Evolutionary conservation across 2,797 vertebrate species (phyloP).

Genomic region (Myripristis jacobus): DNA sequence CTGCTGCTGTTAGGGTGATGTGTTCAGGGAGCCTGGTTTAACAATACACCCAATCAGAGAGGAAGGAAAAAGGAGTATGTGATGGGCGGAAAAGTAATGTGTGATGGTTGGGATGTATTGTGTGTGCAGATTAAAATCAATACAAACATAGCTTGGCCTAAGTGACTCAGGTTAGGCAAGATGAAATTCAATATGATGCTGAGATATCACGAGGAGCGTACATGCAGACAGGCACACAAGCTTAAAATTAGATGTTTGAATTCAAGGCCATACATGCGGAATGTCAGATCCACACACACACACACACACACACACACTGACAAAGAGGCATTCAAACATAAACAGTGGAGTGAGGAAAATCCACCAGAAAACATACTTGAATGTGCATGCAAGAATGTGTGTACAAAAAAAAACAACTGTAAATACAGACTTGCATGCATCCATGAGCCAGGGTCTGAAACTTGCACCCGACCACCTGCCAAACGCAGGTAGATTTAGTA

Average conservation of each 20-base stretch:
- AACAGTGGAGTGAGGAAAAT: background rate
- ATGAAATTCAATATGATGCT: slow-evolving; percentile 51
- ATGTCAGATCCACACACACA: background rate
- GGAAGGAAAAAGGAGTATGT: slow-evolving; percentile 2
- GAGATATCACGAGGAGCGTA: slow-evolving; percentile 32
- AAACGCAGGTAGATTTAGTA: no score
- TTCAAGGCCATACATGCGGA: background rate
- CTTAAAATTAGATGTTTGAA: slow-evolving; percentile 17
- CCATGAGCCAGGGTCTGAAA: no score
- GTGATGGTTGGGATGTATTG: slow-evolving; percentile 25
- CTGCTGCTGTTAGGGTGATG: slow-evolving; percentile 56
- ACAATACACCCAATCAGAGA: slow-evolving; percentile 47
- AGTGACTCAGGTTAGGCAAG: slow-evolving; percentile 45
- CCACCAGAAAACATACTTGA: no score
- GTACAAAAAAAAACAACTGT: no score
- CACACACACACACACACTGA: background rate
- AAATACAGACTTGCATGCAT: background rate
- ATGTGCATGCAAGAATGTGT: background rate
- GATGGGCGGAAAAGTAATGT: slow-evolving; percentile 8
- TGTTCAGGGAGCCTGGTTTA: slow-evolving; percentile 7
- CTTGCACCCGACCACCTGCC: no score
- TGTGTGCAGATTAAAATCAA: slow-evolving; percentile 74
- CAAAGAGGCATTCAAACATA: background rate
- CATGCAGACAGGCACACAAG: background rate
- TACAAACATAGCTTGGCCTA: slow-evolving; percentile 58